Conservation (phyloP, 2,888 invertebrate species). For the Osedax frankpressi region DNA sequence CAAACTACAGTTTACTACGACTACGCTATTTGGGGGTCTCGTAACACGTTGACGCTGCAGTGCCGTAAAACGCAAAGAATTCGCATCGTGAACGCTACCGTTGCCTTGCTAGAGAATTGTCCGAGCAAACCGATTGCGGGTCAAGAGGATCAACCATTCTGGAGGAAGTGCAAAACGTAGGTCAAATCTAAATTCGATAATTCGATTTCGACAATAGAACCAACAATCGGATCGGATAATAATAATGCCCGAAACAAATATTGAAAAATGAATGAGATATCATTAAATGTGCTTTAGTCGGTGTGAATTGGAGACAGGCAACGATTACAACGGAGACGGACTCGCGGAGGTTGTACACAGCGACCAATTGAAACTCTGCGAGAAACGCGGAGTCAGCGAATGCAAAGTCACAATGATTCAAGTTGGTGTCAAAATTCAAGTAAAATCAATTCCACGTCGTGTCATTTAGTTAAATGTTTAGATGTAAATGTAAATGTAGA, state of each 20-base stretch:
- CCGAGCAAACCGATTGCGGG: neutral
- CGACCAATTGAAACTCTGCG: neutral
- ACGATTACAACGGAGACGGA: neutral
- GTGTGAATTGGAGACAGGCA: neutral
- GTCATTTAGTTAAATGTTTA: too few relatives aligned
- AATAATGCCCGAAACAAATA: too few relatives aligned
- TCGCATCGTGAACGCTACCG: neutral
- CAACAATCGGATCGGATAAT: too few relatives aligned
- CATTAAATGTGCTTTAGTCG: too few relatives aligned
- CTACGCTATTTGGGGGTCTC: neutral
- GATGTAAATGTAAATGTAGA: too few relatives aligned
- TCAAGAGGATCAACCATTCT: neutral
- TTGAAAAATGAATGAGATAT: too few relatives aligned
- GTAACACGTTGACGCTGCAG: constrained; percentile 9
- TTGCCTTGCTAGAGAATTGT: neutral
- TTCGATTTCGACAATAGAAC: too few relatives aligned
- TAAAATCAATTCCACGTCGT: too few relatives aligned
- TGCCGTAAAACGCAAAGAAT: neutral
- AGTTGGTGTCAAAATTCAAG: too few relatives aligned
- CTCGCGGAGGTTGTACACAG: neutral
- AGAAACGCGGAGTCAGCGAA: neutral
- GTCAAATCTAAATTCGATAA: too few relatives aligned
- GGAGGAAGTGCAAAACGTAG: neutral
- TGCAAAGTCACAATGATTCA: neutral
- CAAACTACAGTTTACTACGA: constrained; percentile 1